Evolutionary conservation across 2,888 invertebrate species (phyloP).

Genomic region (Protodeltote pygarga): DNA sequence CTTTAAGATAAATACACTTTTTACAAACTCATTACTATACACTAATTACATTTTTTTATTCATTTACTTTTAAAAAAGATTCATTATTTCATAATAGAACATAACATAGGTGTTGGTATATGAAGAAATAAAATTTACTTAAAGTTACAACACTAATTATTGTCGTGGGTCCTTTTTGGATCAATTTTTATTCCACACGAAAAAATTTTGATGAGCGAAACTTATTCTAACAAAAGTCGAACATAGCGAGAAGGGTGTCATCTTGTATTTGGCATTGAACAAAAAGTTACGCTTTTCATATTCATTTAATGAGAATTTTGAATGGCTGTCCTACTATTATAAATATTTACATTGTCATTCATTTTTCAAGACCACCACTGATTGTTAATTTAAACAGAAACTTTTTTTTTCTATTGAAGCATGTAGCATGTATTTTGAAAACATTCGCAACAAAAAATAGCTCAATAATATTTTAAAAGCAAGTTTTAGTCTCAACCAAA

Average conservation of each 20-base stretch:
- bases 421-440: slow-evolving; percentile 1
- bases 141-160: slow-evolving; percentile 77
- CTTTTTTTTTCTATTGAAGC: neutral
- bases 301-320: neutral
- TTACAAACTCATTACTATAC: slow-evolving; percentile 50
- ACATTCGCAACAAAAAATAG: too few relatives aligned
- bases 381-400: neutral
- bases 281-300: slow-evolving; percentile 13
- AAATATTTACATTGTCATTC: too few relatives aligned
- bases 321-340: too few relatives aligned
- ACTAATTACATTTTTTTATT: slow-evolving; percentile 43
- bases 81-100: slow-evolving; percentile 45
- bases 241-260: slow-evolving; percentile 8
- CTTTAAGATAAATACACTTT: slow-evolving; percentile 47
- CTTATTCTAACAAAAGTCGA: slow-evolving; percentile 27
- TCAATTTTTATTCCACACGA: slow-evolving; percentile 45
- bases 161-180: slow-evolving; percentile 73
- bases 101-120: slow-evolving; percentile 32
- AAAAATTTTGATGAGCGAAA: slow-evolving; percentile 21
- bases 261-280: slow-evolving; percentile 9
- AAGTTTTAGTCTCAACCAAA: slow-evolving; percentile 39
- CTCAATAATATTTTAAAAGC: too few relatives aligned
- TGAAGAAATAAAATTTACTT: slow-evolving; percentile 50
- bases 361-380: too few relatives aligned
- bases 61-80: slow-evolving; percentile 47